phyloP scores from a whole-genome alignment of 2,113 vertebrate species.

The Scytalopus superciliaris region DNA sequence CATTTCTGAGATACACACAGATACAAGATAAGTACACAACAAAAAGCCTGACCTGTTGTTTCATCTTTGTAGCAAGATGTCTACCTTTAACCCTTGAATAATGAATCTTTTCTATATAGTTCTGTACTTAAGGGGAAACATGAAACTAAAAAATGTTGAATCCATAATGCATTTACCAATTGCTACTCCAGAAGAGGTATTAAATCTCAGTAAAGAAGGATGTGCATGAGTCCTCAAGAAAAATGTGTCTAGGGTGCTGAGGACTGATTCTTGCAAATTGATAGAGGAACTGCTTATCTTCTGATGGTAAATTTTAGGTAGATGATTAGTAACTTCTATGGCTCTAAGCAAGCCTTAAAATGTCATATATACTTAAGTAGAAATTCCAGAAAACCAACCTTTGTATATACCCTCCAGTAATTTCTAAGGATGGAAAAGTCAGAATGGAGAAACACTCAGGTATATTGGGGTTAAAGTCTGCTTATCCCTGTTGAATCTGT shows the following conservation, averaged over 20 bases:
- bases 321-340: not conserved
- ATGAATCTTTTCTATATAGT: not conserved
- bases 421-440: not conserved
- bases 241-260: not conserved
- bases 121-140: not conserved
- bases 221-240: not conserved
- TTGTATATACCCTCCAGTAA: not conserved
- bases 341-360: not conserved
- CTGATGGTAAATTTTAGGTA: not conserved
- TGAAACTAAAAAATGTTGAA: not conserved
- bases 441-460: not conserved
- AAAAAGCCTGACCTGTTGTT: not conserved
- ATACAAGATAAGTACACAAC: not conserved
- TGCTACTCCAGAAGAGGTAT: not conserved
- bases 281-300: not conserved
- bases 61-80: not conserved
- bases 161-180: not conserved
- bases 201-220: not conserved
- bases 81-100: not conserved
- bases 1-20: not conserved
- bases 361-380: not conserved
- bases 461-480: rapidly evolving
- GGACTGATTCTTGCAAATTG: not conserved
- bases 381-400: not conserved
- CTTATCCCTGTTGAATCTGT: not conserved